Evolutionary conservation across 2,113 vertebrate genomes (phyloP).

Genomic region (Acanthochromis polyacanthus): DNA sequence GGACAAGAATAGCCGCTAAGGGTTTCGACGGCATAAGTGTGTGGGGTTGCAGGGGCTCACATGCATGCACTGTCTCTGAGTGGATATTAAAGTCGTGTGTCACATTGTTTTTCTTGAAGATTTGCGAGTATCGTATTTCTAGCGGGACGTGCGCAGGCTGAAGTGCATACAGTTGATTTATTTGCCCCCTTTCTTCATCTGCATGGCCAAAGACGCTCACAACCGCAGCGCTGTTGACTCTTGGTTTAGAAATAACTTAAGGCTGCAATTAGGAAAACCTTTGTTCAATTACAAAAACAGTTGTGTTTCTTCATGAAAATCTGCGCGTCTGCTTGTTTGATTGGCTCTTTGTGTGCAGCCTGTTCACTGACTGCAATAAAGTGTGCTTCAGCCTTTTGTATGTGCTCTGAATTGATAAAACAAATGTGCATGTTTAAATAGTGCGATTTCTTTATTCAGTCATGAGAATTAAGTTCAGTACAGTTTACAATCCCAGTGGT

Average conservation of each 20-base stretch:
- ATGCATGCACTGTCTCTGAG: conserved; percentile 26
- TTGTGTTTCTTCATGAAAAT: not conserved
- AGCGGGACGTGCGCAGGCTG: conserved; percentile 30
- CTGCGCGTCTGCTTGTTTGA: not conserved
- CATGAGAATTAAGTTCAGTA: no score
- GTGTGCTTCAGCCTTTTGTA: not conserved
- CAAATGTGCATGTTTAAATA: not conserved
- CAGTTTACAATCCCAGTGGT: no score
- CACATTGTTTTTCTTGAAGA: conserved; percentile 59
- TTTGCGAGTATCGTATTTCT: conserved; percentile 53
- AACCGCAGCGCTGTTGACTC: not conserved
- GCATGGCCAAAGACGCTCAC: conserved; percentile 33
- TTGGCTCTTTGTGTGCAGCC: not conserved
- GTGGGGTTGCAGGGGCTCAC: conserved; percentile 14
- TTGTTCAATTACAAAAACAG: conserved; percentile 7
- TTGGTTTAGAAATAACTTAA: conserved; percentile 20
- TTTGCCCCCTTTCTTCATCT: conserved; percentile 1
- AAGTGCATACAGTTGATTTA: conserved; percentile 34
- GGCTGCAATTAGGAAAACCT: conserved; percentile 15
- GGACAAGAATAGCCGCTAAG: conserved; percentile 66
- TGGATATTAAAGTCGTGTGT: conserved; percentile 56
- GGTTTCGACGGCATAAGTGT: conserved; percentile 51
- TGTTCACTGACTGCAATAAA: conserved; percentile 1
- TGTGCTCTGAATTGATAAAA: not conserved
- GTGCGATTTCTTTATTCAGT: no score